phyloP scores from a whole-genome alignment of 2,113 vertebrate genomes.

The Periophthalmus modestus region DNA sequence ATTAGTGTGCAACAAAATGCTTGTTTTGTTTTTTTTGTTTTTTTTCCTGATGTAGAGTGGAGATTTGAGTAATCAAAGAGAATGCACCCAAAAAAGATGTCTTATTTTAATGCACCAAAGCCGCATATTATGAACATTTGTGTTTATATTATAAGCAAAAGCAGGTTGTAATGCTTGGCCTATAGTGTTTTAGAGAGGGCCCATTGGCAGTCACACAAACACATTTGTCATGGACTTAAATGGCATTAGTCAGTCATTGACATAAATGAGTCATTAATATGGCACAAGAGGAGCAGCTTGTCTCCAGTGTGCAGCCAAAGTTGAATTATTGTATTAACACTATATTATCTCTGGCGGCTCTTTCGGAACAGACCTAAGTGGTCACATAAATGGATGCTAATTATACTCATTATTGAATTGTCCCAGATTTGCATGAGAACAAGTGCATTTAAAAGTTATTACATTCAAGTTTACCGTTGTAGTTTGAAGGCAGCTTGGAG shows the following conservation, averaged over 20 bases:
- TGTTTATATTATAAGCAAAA: not conserved
- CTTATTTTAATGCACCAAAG: too few species aligned
- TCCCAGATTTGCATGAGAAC: not conserved
- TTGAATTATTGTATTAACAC: slow-evolving; percentile 6
- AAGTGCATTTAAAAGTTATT: slow-evolving; percentile 13
- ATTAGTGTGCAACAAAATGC: not conserved
- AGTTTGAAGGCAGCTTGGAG: slow-evolving; percentile 50
- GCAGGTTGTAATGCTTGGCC: not conserved
- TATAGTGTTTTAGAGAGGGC: not conserved
- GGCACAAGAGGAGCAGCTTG: not conserved
- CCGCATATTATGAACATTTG: too few species aligned
- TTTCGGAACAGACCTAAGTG: slow-evolving; percentile 5
- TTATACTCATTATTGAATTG: slow-evolving; percentile 7
- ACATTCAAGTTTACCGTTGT: not conserved
- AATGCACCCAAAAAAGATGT: too few species aligned
- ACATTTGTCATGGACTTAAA: slow-evolving; percentile 7
- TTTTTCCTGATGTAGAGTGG: too few species aligned
- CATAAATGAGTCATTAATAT: slow-evolving; percentile 8
- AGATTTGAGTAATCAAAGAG: too few species aligned
- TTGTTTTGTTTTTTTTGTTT: not conserved
- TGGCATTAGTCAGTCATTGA: slow-evolving; percentile 1
- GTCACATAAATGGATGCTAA: slow-evolving; percentile 8
- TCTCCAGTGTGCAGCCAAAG: slow-evolving; percentile 2
- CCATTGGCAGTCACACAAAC: not conserved
- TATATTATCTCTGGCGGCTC: slow-evolving; percentile 5